A percentile compares a stretch with the other conserved stretches of the same genome.
Evolutionary conservation across 1,140 invertebrate genomes (phyloP).

Genomic region (Psix sp.): DNA sequence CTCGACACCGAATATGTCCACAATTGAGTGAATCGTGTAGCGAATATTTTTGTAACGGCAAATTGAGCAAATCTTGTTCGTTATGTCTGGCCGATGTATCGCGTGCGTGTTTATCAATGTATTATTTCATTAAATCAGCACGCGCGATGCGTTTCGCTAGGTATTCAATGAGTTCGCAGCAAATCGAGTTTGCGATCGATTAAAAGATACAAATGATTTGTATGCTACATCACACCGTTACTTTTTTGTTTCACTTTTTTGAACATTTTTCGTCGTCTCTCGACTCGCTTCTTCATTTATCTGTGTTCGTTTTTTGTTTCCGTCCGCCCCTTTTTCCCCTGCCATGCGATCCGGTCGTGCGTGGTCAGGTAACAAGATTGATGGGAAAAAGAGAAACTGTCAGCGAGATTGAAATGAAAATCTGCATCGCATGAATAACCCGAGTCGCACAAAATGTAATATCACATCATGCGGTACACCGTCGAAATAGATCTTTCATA

Average conservation of each 20-base stretch:
- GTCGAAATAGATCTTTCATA: slow-evolving; percentile 46
- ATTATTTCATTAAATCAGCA: slow-evolving; percentile 56
- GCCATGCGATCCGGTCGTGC: slow-evolving; percentile 16
- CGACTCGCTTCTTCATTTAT: slow-evolving; percentile 8
- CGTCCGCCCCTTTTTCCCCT: background rate
- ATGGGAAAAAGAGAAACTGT: slow-evolving; percentile 55
- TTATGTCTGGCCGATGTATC: slow-evolving; percentile 31
- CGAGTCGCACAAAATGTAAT: slow-evolving; percentile 39
- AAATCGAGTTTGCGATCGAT: slow-evolving; percentile 51
- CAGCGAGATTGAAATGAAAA: slow-evolving; percentile 53
- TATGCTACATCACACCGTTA: slow-evolving; percentile 34
- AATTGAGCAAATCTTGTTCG: slow-evolving; percentile 40
- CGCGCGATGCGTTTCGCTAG: slow-evolving; percentile 37
- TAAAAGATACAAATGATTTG: slow-evolving; percentile 60
- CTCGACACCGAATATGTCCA: slow-evolving; percentile 20
- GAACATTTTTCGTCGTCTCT: background rate
- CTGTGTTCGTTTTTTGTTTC: slow-evolving; percentile 4
- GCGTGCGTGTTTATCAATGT: slow-evolving; percentile 49
- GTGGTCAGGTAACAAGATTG: slow-evolving; percentile 56
- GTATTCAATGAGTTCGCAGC: slow-evolving; percentile 25
- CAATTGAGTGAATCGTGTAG: slow-evolving; percentile 4
- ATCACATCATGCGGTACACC: slow-evolving; percentile 46
- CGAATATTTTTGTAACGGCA: slow-evolving; percentile 21
- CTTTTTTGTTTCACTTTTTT: slow-evolving; percentile 6
- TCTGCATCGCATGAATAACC: slow-evolving; percentile 48